phyloP scores from a whole-genome alignment of 2,113 vertebrate genomes.

The Myrmecophaga tridactyla region DNA sequence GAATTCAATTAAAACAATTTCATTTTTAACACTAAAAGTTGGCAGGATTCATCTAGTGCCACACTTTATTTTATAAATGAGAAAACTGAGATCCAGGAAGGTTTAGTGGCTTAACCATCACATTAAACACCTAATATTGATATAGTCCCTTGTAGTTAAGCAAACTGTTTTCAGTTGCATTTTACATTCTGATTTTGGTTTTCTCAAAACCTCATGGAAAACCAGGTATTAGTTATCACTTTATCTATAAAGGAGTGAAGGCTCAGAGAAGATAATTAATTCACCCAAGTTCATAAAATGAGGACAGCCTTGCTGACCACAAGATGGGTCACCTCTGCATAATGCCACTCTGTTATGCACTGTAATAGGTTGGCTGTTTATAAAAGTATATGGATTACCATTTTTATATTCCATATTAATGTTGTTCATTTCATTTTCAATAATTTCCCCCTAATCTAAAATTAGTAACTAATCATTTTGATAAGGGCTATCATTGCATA shows the following conservation, averaged over 20 bases:
- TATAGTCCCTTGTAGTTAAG: background rate
- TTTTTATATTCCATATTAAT: background rate
- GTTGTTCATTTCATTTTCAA: background rate
- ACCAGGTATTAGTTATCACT: background rate
- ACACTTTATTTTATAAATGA: background rate
- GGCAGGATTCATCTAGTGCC: background rate
- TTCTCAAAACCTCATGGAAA: background rate
- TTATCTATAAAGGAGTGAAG: background rate
- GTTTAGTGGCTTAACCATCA: no score
- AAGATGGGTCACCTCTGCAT: no score
- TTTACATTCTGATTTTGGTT: background rate
- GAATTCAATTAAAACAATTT: background rate
- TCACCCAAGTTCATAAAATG: background rate
- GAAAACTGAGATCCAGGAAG: background rate
- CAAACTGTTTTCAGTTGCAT: background rate
- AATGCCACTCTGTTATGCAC: background rate
- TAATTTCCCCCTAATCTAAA: background rate
- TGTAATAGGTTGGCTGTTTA: background rate
- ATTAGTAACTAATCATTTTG: background rate
- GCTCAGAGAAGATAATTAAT: background rate
- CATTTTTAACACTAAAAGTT: background rate
- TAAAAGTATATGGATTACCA: background rate
- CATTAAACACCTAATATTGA: no score
- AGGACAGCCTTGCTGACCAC: background rate
- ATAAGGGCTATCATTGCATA: background rate